Base-by-base conservation (phyloP, 2,888 invertebrate species). In the Ditylenchus weischeri region DNA sequence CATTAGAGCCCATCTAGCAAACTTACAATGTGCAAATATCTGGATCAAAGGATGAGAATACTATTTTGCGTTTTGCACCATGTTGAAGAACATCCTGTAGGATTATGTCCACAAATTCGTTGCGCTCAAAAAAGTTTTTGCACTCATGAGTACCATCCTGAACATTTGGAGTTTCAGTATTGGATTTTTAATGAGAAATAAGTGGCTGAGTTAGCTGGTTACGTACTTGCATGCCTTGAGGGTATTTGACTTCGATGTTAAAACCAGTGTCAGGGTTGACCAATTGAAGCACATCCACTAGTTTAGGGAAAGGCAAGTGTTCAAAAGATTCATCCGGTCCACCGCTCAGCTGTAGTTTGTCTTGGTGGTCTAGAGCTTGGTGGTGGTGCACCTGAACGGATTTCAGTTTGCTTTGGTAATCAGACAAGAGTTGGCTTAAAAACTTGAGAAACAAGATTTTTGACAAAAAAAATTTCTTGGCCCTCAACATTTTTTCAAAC, bases 201-300 rank as follows among this genome's bases (percentile, higher is more conserved):
- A 29, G 4, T 23, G 29, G 18, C 18, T 35, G 13, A 23, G 10
- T 8, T 35, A 29, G 72, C 35, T 11, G n/a, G n/a, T 29, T 29
- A 29, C 5, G 5, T 29, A 79, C 79, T 70, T 72, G 72, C 69
- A 79, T 79, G 80, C 74, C 89, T 89, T 93, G 92, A 0, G 92
- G 93, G 90, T 93, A 96, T 84, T 98, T 98, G 61, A 98, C 88
- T 86, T 98, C 98, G 68, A 98, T 89, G 84, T 96, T 96, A 83
- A 95, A 95, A 0, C 95, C 70, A 29, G 69, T 64, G 36, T 74
- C 73, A 21, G 38, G 43, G 29, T 62, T 43, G 23, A 74, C 88
- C 29, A 87, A 88, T 76, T 90, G 89, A 36, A 98, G 85, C 15
- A 89, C 90, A 69, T 90, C 88, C 79, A 91, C 88, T 65, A 98